A percentile compares a stretch with the other conserved stretches of the same genome.
phyloP scores from a whole-genome alignment of 2,888 invertebrate species.

The Dromius quadrimaculatus region DNA sequence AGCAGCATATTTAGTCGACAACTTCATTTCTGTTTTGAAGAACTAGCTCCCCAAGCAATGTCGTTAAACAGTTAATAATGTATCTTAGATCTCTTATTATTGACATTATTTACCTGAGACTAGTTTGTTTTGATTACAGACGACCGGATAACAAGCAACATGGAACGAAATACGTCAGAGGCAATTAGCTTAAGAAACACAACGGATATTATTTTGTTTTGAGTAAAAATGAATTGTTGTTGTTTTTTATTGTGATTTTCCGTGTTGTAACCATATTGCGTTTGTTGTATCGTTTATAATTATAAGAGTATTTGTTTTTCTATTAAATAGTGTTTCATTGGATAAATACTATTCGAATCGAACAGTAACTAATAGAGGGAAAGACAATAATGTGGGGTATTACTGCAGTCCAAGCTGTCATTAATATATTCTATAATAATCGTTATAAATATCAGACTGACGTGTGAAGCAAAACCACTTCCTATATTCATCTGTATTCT shows the following conservation, averaged over 20 bases:
- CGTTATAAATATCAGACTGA: neutral
- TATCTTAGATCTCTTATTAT: conserved; percentile 16
- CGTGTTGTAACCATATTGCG: conserved; percentile 15
- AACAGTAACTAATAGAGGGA: conserved; percentile 14
- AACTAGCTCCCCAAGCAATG: conserved; percentile 5
- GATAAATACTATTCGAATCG: neutral
- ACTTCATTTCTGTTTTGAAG: conserved; percentile 19
- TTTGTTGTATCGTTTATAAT: neutral
- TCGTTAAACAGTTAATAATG: conserved; percentile 20
- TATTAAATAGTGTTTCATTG: conserved; percentile 25
- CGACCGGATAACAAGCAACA: conserved; percentile 4
- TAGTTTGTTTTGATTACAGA: conserved; percentile 23
- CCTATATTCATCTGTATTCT: too few relatives aligned
- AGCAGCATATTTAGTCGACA: conserved; percentile 20
- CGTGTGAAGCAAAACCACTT: neutral
- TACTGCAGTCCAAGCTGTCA: conserved; percentile 1
- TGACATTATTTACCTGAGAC: conserved; percentile 15
- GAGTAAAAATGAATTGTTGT: conserved; percentile 20
- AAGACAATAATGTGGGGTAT: conserved; percentile 24
- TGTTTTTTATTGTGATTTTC: conserved; percentile 12
- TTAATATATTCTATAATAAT: conserved; percentile 11
- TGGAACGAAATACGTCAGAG: neutral
- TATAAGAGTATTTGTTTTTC: conserved; percentile 21
- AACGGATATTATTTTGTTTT: conserved; percentile 2
- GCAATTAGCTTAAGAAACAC: conserved; percentile 11